These are phyloP conservation scores for Falco cherrug DNA, from an alignment of 2,797 vertebrate species.

Conservation along the genomic window DNA sequence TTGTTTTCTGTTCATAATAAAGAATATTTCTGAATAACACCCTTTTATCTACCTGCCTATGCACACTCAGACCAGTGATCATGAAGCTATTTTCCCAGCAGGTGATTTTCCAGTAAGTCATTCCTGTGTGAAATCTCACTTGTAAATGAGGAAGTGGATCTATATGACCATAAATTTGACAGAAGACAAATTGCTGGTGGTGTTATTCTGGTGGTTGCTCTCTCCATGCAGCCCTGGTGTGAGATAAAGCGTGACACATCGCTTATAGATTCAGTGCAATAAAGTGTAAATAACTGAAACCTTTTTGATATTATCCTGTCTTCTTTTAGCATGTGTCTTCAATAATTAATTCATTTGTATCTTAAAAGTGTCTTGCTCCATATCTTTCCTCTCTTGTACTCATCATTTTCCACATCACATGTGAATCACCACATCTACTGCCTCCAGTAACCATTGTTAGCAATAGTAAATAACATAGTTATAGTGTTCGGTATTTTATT, in stretches of 20 bases:
- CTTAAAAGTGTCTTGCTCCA: not conserved
- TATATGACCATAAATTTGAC: not conserved
- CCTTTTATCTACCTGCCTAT: not conserved
- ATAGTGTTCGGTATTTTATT: not conserved
- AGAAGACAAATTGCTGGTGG: not conserved
- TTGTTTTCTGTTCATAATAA: not conserved
- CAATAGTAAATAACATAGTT: not conserved
- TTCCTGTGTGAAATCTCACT: slow-evolving; percentile 12
- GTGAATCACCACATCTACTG: not conserved
- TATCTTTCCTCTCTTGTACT: not conserved
- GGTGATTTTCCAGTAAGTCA: not conserved
- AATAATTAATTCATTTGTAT: slow-evolving; percentile 43
- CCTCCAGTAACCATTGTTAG: not conserved
- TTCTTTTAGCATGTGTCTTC: slow-evolving; percentile 30
- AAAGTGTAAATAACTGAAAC: slow-evolving; percentile 65
- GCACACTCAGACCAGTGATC: not conserved
- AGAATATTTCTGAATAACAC: not conserved
- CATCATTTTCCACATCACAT: not conserved
- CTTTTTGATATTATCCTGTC: slow-evolving; percentile 38
- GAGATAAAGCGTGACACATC: not conserved
- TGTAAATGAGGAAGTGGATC: not conserved
- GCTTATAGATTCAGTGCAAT: not conserved
- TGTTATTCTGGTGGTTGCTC: not conserved
- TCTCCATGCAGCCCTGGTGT: not conserved
- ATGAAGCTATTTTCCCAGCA: slow-evolving; percentile 29